These are phyloP conservation scores for Ceratothoa steindachneri DNA, from an alignment of 2,888 invertebrate species.

Conservation along the genomic window DNA sequence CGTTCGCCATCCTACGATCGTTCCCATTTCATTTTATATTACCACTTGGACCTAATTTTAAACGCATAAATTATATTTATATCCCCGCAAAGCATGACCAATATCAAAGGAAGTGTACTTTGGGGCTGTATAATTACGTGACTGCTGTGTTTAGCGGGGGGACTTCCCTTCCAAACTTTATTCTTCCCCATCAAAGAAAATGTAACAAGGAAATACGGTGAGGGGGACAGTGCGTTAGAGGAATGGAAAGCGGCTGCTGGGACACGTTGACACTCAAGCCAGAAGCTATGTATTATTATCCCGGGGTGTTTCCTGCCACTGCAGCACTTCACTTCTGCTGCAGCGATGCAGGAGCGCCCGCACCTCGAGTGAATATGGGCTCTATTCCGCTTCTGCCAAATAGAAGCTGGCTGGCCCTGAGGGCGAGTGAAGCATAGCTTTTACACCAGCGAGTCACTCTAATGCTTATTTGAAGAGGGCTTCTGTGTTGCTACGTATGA, in stretches of 20 bases:
- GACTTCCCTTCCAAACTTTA: background rate
- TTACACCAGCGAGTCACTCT: background rate
- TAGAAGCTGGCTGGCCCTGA: background rate
- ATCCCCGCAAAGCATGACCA: background rate
- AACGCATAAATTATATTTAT: slow-evolving; percentile 2
- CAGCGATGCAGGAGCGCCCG: too few species aligned
- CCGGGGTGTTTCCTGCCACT: too few species aligned
- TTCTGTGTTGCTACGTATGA: background rate
- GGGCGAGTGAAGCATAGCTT: background rate
- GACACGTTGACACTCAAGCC: too few species aligned
- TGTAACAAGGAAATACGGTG: background rate
- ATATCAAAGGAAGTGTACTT: background rate
- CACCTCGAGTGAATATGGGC: background rate
- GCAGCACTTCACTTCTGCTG: too few species aligned
- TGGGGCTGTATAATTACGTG: background rate
- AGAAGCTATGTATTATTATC: too few species aligned
- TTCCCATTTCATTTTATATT: background rate
- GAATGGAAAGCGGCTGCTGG: too few species aligned
- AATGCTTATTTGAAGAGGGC: background rate
- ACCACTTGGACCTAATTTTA: background rate
- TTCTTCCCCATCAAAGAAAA: background rate
- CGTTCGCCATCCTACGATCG: slow-evolving; percentile 3
- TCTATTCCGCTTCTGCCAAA: background rate
- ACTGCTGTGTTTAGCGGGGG: background rate
- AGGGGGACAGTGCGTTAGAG: background rate